These are phyloP conservation scores for Sparus aurata DNA, from an alignment of 2,797 vertebrate genomes.

Conservation along the genomic window DNA sequence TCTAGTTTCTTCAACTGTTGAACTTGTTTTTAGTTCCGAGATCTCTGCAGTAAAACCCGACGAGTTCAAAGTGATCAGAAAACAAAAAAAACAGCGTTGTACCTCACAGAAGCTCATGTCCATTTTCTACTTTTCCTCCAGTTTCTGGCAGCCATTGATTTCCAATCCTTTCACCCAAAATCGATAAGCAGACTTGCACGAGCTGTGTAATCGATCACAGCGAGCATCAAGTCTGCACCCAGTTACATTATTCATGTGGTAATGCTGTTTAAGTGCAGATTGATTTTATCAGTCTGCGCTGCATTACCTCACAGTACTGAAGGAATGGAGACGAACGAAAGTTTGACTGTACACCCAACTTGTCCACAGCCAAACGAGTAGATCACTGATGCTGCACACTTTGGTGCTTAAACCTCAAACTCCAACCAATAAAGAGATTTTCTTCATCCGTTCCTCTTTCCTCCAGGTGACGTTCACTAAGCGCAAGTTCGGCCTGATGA, in stretches of 20 bases:
- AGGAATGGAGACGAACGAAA: background rate
- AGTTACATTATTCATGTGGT: conserved; percentile 35
- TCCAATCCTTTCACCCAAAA: background rate
- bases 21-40: background rate
- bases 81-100: background rate
- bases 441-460: background rate
- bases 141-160: background rate
- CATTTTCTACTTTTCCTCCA: background rate
- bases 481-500: conserved; percentile 88
- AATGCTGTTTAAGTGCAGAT: conserved; percentile 25
- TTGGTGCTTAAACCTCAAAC: too few species aligned
- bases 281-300: conserved; percentile 1
- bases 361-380: too few species aligned
- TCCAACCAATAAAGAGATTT: background rate
- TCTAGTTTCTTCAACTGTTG: background rate
- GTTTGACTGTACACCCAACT: background rate
- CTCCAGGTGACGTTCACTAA: conserved; percentile 96
- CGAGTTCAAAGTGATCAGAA: background rate
- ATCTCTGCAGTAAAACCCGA: background rate
- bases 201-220: background rate
- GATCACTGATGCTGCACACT: too few species aligned
- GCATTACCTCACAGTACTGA: background rate
- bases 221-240: background rate
- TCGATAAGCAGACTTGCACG: conserved; percentile 3
- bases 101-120: background rate